Evolutionary conservation across 2,888 invertebrate species (phyloP).

Genomic region (Noctua comes): DNA sequence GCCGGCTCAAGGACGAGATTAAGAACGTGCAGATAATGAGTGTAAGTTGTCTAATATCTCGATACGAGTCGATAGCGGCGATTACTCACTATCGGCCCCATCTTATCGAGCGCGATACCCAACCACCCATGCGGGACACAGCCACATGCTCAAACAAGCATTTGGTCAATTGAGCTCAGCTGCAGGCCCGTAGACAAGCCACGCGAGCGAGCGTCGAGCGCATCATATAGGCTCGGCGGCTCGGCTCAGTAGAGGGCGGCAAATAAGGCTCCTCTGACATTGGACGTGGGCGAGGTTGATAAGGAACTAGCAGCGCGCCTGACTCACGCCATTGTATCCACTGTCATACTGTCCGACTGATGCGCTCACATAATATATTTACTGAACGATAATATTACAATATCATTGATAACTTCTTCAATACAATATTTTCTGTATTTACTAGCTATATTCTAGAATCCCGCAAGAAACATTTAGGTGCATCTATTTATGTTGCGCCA

Average conservation of each 20-base stretch:
- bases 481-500: not conserved
- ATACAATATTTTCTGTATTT: not conserved
- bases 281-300: constrained; percentile 44
- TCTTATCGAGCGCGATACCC: constrained; percentile 26
- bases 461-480: not conserved
- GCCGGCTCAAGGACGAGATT: constrained; percentile 53
- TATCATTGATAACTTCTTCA: not conserved
- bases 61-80: constrained; percentile 39
- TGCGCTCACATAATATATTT: not conserved
- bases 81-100: constrained; percentile 22
- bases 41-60: constrained; percentile 29
- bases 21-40: constrained; percentile 59
- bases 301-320: constrained; percentile 25
- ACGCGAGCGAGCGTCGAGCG: not conserved
- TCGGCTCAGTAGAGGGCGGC: constrained; percentile 15
- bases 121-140: not conserved
- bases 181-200: not conserved
- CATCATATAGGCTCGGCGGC: not conserved
- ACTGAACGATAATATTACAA: not conserved
- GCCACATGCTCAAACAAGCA: not conserved
- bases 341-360: not conserved
- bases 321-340: constrained; percentile 38
- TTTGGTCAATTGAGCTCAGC: constrained; percentile 5
- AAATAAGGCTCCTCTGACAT: not conserved
- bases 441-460: not conserved